Percentiles rank a stretch among this genome's conserved stretches.
phyloP scores from a whole-genome alignment of 2,113 vertebrate genomes.

The Oxyruncus cristatus region DNA sequence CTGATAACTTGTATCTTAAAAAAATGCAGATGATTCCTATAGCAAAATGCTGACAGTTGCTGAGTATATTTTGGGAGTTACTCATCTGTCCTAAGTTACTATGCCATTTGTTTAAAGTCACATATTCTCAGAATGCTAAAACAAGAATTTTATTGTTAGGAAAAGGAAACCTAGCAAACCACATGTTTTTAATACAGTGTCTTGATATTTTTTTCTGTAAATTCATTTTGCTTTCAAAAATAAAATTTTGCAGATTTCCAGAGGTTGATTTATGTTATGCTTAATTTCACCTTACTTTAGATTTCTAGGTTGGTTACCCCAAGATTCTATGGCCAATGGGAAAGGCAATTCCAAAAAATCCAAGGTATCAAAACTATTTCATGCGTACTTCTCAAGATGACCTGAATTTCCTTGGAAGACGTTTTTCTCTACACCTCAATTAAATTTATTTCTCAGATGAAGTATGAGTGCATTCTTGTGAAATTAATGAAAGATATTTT shows the following conservation, averaged over 20 bases:
- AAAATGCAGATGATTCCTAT: not conserved
- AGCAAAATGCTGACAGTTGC: not conserved
- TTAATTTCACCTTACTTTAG: not conserved
- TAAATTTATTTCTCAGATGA: not conserved
- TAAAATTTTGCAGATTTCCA: not conserved
- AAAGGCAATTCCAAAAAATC: not conserved
- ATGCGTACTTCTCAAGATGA: not conserved
- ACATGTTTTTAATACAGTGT: not conserved
- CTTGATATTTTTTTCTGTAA: not conserved
- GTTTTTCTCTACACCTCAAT: not conserved
- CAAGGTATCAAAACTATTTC: not conserved
- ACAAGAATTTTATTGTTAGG: not conserved
- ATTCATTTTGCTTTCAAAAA: not conserved
- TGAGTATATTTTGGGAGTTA: not conserved
- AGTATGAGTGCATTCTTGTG: not conserved
- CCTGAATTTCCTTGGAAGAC: not conserved
- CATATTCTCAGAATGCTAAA: not conserved
- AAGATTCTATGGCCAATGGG: not conserved
- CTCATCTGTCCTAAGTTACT: not conserved
- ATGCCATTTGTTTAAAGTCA: not conserved
- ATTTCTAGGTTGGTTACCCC: not conserved
- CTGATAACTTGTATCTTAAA: not conserved
- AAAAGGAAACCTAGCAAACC: not conserved
- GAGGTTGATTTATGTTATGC: not conserved
- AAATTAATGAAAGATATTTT: not conserved